Evolutionary conservation across 2,797 vertebrate genomes (phyloP), one percentile per base, ranked within the genome.

Genomic region (Gymnopithys bicolor): DNA sequence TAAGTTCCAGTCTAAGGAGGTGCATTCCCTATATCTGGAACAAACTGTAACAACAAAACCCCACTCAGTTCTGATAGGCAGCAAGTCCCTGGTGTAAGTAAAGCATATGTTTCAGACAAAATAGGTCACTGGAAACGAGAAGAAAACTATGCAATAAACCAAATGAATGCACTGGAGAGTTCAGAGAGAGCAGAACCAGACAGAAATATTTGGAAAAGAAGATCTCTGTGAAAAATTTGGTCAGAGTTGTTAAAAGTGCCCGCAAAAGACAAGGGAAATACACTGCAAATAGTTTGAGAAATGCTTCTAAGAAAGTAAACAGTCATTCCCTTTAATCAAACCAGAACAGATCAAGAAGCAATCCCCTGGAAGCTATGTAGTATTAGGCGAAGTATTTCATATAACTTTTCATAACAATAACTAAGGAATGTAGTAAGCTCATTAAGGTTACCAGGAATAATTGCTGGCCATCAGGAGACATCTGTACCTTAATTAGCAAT

Each of bases 371-470:
- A 87, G 19, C 53, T 81, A 9, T 64, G 66, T 66, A 68, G 52
- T 93, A 59, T 90, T 92, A 70, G 41, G 56, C 32, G 56, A 90
- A 92, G 35, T 59, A 75, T 84, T 94, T 85, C 8, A 15, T 87
- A 4, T 11, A 91, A 69, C 32, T 92, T 95, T 83, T 87, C 32
- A 11, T 85, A 89, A 90, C 81, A 93, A 80, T 95, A 92, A 69
- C 83, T 81, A 73, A 74, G 32, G 68, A 94, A 92, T 78, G 43
- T 85, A 87, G 53, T 60, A 93, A 78, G 78, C 90, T 94, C 22
- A 53, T 95, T 92, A 93, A 94, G 63, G 69, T 94, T 91, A 83
- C 78, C 89, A 69, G 90, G 86, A 85, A 81, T 96, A 92, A 94
- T 96, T 93, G 68, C 60, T 90, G 78, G 75, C 71, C 71, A 80